Conservation (phyloP, 37 sponge, comb jelly and placozoan species). For the Chondrosia reniformis region DNA sequence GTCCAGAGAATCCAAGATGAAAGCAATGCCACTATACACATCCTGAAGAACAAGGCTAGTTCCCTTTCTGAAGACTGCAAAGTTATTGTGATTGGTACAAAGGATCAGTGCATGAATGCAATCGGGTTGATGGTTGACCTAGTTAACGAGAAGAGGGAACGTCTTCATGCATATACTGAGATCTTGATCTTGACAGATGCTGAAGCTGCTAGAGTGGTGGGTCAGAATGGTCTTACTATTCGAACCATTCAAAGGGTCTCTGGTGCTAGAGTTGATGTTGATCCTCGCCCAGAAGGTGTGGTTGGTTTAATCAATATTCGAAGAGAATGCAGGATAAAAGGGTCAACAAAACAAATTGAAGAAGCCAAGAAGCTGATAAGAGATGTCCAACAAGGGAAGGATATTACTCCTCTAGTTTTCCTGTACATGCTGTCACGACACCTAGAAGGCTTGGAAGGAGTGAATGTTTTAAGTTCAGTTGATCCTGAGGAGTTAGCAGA, state of each 20-base stretch:
- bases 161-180: conserved; percentile 13
- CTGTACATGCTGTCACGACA: not conserved
- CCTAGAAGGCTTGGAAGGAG: too few relatives aligned
- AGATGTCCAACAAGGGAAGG: not conserved
- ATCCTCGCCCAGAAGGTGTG: not conserved
- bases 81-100: conserved; percentile 30
- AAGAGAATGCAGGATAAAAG: conserved; percentile 29
- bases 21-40: conserved; percentile 47
- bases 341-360: conserved; percentile 25
- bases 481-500: too few relatives aligned
- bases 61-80: not conserved
- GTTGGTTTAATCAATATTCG: not conserved
- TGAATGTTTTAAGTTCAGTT: too few relatives aligned
- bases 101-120: conserved; percentile 46
- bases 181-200: conserved; percentile 20
- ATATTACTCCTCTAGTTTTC: not conserved
- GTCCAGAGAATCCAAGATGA: conserved; percentile 53
- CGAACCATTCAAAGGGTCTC: conserved; percentile 26
- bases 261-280: conserved; percentile 25
- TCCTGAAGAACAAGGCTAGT: conserved; percentile 11
- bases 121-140: conserved; percentile 9
- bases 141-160: conserved; percentile 12
- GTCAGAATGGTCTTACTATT: conserved; percentile 19
- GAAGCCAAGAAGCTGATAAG: conserved; percentile 28
- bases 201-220: conserved; percentile 30